These are phyloP conservation scores for Brachionus manjavacas DNA, from an alignment of 1,140 invertebrate genomes.

Conservation along the genomic window DNA sequence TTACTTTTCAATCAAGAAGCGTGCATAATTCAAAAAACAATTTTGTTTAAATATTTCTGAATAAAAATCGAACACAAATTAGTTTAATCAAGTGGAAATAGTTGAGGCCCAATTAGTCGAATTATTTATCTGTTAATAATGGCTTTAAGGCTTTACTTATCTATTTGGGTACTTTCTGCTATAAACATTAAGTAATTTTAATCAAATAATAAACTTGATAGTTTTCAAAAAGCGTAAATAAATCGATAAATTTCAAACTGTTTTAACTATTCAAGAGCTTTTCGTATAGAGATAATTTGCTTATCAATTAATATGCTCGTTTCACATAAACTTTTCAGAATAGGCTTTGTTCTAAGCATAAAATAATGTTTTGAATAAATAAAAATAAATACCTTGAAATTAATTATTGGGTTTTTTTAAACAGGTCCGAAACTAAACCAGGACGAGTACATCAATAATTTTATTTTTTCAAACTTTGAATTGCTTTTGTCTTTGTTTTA, in stretches of 20 bases:
- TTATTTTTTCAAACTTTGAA: no score
- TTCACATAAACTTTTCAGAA: not conserved
- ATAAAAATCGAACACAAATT: not conserved
- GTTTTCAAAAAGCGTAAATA: conserved; percentile 10
- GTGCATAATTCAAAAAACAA: conserved; percentile 11
- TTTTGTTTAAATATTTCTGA: not conserved
- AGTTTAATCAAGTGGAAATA: conserved; percentile 2
- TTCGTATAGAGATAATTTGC: conserved; percentile 22
- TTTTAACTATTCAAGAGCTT: not conserved
- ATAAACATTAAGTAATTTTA: conserved; percentile 29
- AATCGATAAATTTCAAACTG: conserved; percentile 24
- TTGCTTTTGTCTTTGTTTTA: no score
- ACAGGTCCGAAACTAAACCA: not conserved
- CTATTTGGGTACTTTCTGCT: not conserved
- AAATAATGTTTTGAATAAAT: not conserved
- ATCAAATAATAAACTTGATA: not conserved
- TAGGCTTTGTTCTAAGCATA: not conserved
- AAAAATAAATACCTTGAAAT: not conserved
- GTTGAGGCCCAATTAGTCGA: not conserved
- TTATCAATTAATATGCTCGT: conserved; percentile 1
- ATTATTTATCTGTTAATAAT: conserved; percentile 29
- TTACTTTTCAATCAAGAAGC: not conserved
- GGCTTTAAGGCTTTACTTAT: not conserved
- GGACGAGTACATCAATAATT: not conserved
- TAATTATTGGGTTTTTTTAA: not conserved